phyloP scores from a whole-genome alignment of 2,888 invertebrate genomes.

The Hypselothyrea guttata region DNA sequence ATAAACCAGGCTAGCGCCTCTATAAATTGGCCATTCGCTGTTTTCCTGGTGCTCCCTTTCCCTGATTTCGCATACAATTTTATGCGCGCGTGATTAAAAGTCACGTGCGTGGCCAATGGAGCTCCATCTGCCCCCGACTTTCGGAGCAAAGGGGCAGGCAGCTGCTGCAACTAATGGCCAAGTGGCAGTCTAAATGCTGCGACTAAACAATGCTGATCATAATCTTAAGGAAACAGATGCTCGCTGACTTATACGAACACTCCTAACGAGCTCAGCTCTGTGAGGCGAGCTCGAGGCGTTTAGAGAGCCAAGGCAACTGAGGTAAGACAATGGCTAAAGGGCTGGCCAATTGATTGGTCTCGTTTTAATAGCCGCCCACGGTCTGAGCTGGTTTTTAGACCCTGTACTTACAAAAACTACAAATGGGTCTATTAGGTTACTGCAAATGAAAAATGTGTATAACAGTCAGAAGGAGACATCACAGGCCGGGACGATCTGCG shows the following conservation, averaged over 20 bases:
- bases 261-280: slow-evolving; percentile 56
- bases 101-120: slow-evolving; percentile 72
- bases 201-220: slow-evolving; percentile 69
- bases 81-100: slow-evolving; percentile 77
- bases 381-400: slow-evolving; percentile 21
- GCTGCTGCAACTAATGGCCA: slow-evolving; percentile 62
- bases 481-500: too few species aligned
- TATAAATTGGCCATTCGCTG: slow-evolving; percentile 45
- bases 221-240: slow-evolving; percentile 59
- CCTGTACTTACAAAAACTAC: too few species aligned
- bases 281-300: slow-evolving; percentile 19
- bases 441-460: too few species aligned
- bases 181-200: slow-evolving; percentile 38
- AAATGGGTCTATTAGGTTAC: too few species aligned
- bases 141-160: background rate
- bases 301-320: slow-evolving; percentile 37
- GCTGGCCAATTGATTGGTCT: slow-evolving; percentile 63
- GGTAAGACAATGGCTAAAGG: slow-evolving; percentile 49
- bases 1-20: slow-evolving; percentile 57
- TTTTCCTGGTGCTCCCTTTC: slow-evolving; percentile 13
- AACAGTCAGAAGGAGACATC: too few species aligned
- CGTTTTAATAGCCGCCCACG: slow-evolving; percentile 55
- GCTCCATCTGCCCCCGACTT: background rate
- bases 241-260: slow-evolving; percentile 18
- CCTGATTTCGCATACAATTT: slow-evolving; percentile 54